These are phyloP conservation scores for Nymphalis urticae DNA, from an alignment of 2,888 invertebrate genomes.

Conservation along the genomic window DNA sequence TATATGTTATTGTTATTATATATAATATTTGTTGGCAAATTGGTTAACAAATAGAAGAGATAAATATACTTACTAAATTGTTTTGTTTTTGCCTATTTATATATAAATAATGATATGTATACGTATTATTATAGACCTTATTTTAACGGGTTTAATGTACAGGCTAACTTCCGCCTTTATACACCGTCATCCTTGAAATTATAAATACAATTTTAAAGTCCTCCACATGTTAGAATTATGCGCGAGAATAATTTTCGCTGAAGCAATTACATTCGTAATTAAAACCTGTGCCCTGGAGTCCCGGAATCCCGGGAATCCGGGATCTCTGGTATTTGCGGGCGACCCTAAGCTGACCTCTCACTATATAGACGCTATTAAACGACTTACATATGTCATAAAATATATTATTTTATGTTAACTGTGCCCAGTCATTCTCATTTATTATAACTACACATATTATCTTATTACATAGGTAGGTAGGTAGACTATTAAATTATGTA, in stretches of 20 bases:
- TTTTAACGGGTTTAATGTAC: too few species aligned
- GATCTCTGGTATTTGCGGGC: constrained; percentile 50
- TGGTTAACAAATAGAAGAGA: too few species aligned
- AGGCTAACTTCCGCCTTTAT: constrained; percentile 40
- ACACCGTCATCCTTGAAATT: constrained; percentile 42
- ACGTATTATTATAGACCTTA: too few species aligned
- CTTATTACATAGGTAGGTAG: too few species aligned
- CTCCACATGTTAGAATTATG: constrained; percentile 43
- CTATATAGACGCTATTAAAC: constrained; percentile 37
- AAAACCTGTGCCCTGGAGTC: constrained; percentile 53
- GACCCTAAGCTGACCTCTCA: constrained; percentile 49
- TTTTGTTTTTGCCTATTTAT: too few species aligned
- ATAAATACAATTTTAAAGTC: constrained; percentile 48
- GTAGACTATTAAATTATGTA: too few species aligned
- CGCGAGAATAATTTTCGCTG: constrained; percentile 52
- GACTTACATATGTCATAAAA: constrained; percentile 18
- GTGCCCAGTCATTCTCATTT: not conserved
- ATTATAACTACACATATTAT: not conserved
- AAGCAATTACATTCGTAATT: constrained; percentile 64
- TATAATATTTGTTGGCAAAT: too few species aligned
- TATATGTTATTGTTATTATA: too few species aligned
- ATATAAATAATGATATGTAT: too few species aligned
- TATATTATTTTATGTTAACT: constrained; percentile 13
- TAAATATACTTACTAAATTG: too few species aligned
- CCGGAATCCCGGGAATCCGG: constrained; percentile 50